These are phyloP conservation scores for Cyprinella venusta DNA, from an alignment of 2,797 vertebrate species.

Conservation along the genomic window DNA sequence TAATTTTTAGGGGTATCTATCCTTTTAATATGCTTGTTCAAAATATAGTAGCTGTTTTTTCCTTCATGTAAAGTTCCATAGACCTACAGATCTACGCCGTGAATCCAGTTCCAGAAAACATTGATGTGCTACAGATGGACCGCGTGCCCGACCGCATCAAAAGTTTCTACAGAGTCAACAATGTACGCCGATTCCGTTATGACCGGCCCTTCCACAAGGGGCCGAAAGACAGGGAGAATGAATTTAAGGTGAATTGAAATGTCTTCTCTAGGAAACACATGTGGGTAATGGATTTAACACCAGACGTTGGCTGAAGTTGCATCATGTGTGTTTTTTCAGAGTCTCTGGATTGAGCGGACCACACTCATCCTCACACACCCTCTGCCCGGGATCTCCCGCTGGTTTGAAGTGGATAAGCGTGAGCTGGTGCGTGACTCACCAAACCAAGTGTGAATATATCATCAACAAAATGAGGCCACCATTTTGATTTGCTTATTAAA, in stretches of 20 bases:
- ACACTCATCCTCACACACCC: constrained; percentile 94
- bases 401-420: constrained; percentile 98
- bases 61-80: constrained; percentile 82
- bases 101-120: constrained; percentile 92
- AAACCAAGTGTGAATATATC: not conserved
- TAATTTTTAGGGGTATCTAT: not conserved
- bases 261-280: not conserved
- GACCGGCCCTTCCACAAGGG: constrained; percentile 98
- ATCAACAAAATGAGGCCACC: not conserved
- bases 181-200: constrained; percentile 94
- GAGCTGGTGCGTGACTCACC: constrained; percentile 87
- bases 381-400: constrained; percentile 95
- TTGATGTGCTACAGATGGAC: constrained; percentile 94
- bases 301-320: not conserved
- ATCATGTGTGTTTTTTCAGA: constrained; percentile 72
- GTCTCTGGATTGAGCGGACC: constrained; percentile 97
- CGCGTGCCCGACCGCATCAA: constrained; percentile 97
- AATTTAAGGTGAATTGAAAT: constrained; percentile 88
- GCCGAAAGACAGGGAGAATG: constrained; percentile 96
- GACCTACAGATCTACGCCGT: constrained; percentile 99
- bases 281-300: not conserved
- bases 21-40: not conserved
- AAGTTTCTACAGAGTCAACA: constrained; percentile 99
- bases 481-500: not conserved
- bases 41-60: constrained; percentile 50